Evolutionary conservation across 2,113 vertebrate species (phyloP).

Genomic region (Atractosteus spatula): DNA sequence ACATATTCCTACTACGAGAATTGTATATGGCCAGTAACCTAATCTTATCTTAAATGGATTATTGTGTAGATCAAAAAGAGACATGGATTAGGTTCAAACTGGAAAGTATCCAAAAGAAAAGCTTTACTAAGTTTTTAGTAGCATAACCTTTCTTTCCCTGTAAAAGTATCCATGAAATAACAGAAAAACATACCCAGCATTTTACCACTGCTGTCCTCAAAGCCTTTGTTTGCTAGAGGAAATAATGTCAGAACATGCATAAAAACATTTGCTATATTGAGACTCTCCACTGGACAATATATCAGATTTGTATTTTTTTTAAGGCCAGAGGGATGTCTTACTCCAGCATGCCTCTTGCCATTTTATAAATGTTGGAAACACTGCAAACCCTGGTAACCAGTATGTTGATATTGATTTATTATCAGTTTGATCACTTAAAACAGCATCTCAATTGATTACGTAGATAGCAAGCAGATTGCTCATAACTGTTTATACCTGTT

Average conservation of each 20-base stretch:
- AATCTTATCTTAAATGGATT: background rate
- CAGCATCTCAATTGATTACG: conserved; percentile 1
- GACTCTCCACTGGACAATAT: background rate
- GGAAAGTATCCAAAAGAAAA: conserved; percentile 1
- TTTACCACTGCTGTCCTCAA: background rate
- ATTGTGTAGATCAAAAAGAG: background rate
- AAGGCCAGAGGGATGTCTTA: background rate
- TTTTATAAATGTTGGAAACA: conserved; percentile 1
- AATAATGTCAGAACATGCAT: background rate
- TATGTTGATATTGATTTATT: conserved; percentile 11
- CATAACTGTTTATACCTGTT: background rate
- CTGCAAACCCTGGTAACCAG: background rate
- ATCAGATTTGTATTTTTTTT: background rate
- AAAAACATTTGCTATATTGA: background rate
- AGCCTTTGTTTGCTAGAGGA: background rate
- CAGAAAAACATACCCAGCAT: conserved; percentile 7
- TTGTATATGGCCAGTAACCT: too few relatives aligned
- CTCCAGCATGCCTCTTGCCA: background rate
- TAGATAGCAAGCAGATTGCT: conserved; percentile 9
- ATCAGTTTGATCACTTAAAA: background rate
- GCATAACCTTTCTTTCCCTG: background rate
- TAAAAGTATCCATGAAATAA: background rate
- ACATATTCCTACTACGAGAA: too few relatives aligned
- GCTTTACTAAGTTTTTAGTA: conserved; percentile 2
- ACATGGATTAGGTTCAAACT: background rate